Conservation (phyloP, 2,888 invertebrate species). For the Pogonocherus hispidulus region DNA sequence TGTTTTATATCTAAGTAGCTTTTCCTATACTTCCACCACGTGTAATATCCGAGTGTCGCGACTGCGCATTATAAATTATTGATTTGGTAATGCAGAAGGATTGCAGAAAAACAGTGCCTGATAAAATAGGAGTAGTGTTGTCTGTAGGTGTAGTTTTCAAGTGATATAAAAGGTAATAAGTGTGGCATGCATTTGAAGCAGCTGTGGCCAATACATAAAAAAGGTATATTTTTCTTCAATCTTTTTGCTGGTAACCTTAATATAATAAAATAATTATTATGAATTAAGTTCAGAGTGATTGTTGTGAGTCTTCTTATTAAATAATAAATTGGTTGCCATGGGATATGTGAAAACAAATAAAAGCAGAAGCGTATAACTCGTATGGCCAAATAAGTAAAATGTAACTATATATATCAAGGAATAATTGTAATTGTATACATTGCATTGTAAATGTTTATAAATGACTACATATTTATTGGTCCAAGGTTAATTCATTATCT, state of each 20-base stretch:
- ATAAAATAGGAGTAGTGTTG: slow-evolving; percentile 28
- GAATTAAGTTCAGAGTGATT: neutral
- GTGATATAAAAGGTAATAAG: slow-evolving; percentile 13
- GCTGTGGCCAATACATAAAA: neutral
- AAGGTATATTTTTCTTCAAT: slow-evolving; percentile 12
- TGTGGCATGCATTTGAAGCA: slow-evolving; percentile 16
- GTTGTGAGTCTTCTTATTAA: neutral
- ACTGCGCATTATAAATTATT: slow-evolving; percentile 45
- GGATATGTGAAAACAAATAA: neutral
- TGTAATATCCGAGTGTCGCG: slow-evolving; percentile 33
- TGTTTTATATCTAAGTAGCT: slow-evolving; percentile 1
- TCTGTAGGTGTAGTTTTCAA: slow-evolving; percentile 39
- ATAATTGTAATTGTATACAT: no score
- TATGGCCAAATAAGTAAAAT: no score
- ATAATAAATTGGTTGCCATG: neutral
- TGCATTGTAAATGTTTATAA: no score
- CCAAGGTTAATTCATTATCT: no score
- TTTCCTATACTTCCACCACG: slow-evolving; percentile 23
- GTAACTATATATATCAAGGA: no score
- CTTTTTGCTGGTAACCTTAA: no score
- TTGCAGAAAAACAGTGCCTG: slow-evolving; percentile 46
- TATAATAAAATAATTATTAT: neutral
- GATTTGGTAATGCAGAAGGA: slow-evolving; percentile 50
- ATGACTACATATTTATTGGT: no score
- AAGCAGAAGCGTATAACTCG: neutral